Evolutionary conservation across 1,140 invertebrate species (phyloP).

Genomic region (Heliconius hermathena): DNA sequence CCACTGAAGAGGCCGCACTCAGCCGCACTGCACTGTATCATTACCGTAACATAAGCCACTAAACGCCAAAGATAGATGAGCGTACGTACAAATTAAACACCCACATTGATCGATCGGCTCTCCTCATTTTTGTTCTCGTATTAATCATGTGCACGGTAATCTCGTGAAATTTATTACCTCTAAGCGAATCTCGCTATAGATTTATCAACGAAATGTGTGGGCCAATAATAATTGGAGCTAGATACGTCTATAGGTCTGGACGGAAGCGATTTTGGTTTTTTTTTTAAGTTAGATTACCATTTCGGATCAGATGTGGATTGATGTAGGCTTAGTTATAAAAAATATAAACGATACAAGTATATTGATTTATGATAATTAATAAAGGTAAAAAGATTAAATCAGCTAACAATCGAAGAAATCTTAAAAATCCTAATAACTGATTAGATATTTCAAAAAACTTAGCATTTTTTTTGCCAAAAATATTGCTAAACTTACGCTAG

Average conservation of each 20-base stretch:
- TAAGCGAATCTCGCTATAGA: conserved; percentile 75
- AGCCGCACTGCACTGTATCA: conserved; percentile 52
- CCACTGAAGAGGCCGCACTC: conserved; percentile 31
- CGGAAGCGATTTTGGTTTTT: neutral
- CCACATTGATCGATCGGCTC: conserved; percentile 75
- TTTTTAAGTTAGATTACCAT: neutral
- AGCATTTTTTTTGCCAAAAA: too few species aligned
- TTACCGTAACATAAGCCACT: conserved; percentile 57
- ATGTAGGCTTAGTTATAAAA: neutral
- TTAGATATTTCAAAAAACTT: too few species aligned
- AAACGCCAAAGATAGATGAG: conserved; percentile 72
- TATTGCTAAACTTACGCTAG: neutral
- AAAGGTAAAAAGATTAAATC: too few species aligned
- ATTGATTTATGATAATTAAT: too few species aligned
- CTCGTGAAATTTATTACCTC: conserved; percentile 79
- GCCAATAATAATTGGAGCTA: conserved; percentile 48
- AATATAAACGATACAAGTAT: neutral
- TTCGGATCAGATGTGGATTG: neutral
- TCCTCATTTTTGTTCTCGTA: conserved; percentile 77
- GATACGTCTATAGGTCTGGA: conserved; percentile 29
- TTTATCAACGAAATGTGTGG: conserved; percentile 78
- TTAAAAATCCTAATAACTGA: too few species aligned
- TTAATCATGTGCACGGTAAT: conserved; percentile 75
- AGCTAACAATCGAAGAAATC: too few species aligned
- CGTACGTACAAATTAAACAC: conserved; percentile 72